Base-by-base conservation (phyloP, 1,140 invertebrate genomes). In the Alviniconcha marisindica region DNA sequence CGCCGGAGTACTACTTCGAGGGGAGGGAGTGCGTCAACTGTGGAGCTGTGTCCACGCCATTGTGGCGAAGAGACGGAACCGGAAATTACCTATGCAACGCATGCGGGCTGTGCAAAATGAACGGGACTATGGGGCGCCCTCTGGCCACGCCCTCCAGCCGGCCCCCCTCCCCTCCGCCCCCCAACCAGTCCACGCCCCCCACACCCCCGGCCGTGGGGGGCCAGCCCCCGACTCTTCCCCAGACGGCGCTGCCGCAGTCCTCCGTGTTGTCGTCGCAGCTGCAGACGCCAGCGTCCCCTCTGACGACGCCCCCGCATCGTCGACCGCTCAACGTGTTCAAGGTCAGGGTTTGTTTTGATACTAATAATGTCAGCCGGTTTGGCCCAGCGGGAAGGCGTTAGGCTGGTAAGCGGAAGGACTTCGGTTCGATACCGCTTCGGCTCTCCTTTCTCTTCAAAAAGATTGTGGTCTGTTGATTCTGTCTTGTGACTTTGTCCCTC, bases 51-150 rank as follows among this genome's bases (percentile, higher is more conserved):
- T 93, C 91, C 18, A 94, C 93, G 1, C 93, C 93, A 7, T 84
- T 94, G 73, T 94, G 93, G 93, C 84, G 93, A 38, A 85, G 93
- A 24, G 93, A 94, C 82, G 93, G 91, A 31, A 93, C 92, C 3
- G 93, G 93, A 10, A 92, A 94, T 82, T 94, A 93, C 85, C 85
- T 94, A 51, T 93, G 92, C 85, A 93, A 93, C 86, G 93, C 93
- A 12, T 97, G 97, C 76, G 98, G 98, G 88, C 95, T 99, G 71
- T 99, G 99, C 94, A 98, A 99, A 97, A 99, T 84, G 77, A 80
- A 80, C 78, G 77, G 83, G 21, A 18, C 42, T 14, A 44, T 40
- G 60, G 56, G 77, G 36, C 73, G 36, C 51, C 44, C 51, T 63
- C 51, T 66, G 77, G 51, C 36, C 71, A 73, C 33, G 48, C 74